Base-by-base conservation (phyloP, 2,797 vertebrate genomes). In the Fringilla coelebs region DNA sequence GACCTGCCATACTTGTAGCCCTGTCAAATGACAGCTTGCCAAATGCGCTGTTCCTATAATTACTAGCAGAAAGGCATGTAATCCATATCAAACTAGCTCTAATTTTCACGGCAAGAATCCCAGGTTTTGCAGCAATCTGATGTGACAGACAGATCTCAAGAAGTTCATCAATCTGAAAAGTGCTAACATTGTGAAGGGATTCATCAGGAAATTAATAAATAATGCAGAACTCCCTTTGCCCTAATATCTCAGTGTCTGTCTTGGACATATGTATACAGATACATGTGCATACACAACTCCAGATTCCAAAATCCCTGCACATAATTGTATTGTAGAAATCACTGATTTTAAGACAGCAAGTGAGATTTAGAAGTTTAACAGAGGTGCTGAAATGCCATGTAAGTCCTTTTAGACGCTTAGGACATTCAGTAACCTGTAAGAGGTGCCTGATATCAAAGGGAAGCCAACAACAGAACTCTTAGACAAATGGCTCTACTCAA, bases 1-100 rank as follows among this genome's bases (percentile, higher is more conserved):
- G 93, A 94, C 85, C 94, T 75, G 52, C 57, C 79, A 84, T 86
- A 67, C n/a, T 72, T 84, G 60, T 34, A 57, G 20, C n/a, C 77
- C 66, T 6, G 0, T 70, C 55, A 86, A 84, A 70, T 57, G 70
- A 79, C 89, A 93, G 79, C 73, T 90, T 6, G 62, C 82, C 60
- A 92, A 93, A 93, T 83, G n/a, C 51, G 34, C 58, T 55, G 34
- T 41, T 86, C 62, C 79, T 84, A 26, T 78, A 95, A 94, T 92
- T 89, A 73, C 70, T 46, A 71, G 70, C 38, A 92, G 92, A 89
- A 93, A 7, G 3, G 8, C 75, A 54, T 63, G 76, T 71, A 91
- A 91, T 92, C 79, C 55, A 65, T 86, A 60, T 78, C 85, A 91
- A 93, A 86, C 66, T 73, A 85, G 55, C 11, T 41, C 51, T 49